These are phyloP conservation scores for Cheilosia scutellata DNA, from an alignment of 2,888 invertebrate species.

Conservation along the genomic window DNA sequence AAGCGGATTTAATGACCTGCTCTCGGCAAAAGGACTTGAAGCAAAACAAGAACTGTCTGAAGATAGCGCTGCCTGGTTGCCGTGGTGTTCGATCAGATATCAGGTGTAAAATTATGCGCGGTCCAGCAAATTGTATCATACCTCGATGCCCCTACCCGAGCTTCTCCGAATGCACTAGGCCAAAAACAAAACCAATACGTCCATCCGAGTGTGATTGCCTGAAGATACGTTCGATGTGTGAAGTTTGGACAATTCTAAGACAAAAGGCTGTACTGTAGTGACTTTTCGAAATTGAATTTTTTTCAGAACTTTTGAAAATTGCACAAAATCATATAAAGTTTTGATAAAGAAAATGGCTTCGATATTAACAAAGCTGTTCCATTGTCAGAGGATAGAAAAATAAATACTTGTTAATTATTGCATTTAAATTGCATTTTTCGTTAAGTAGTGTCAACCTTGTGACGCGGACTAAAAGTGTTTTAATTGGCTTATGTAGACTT, in stretches of 20 bases:
- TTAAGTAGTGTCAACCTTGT: no score
- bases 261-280: constrained; percentile 37
- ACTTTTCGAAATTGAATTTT: not conserved
- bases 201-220: constrained; percentile 77
- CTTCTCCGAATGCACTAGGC: constrained; percentile 77
- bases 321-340: no score
- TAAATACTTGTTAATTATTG: no score
- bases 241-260: constrained; percentile 74
- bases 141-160: constrained; percentile 75
- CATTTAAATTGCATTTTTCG: no score
- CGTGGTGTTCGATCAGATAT: constrained; percentile 49
- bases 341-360: no score
- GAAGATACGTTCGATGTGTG: constrained; percentile 77
- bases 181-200: constrained; percentile 44
- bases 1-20: constrained; percentile 7
- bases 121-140: constrained; percentile 22
- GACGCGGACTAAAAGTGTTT: no score
- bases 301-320: no score
- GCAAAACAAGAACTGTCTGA: constrained; percentile 69
- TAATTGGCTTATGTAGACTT: no score
- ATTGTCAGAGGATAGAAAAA: no score
- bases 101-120: constrained; percentile 15
- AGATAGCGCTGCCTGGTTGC: constrained; percentile 68
- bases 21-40: constrained; percentile 8
- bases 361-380: no score